Evolutionary conservation across 1,140 invertebrate genomes (phyloP).

Genomic region (Lamellibrachia luymesi): DNA sequence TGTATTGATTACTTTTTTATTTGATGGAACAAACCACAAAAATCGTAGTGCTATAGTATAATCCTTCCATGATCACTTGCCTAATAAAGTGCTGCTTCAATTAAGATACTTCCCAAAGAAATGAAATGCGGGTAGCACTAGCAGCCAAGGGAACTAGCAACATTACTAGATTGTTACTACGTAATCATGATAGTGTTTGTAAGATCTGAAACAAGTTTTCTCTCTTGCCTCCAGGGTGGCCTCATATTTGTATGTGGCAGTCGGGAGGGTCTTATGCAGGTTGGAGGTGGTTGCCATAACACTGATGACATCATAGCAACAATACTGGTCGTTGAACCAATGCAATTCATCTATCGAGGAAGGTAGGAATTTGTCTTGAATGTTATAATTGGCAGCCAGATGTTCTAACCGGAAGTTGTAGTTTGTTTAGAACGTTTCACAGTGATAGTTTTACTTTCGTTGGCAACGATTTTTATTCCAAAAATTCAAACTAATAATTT

Average conservation of each 20-base stretch:
- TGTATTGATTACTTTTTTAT: too few relatives aligned
- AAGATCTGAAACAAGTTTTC: slow-evolving; percentile 1
- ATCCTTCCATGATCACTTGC: too few relatives aligned
- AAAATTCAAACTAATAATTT: too few relatives aligned
- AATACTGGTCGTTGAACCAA: slow-evolving; percentile 96
- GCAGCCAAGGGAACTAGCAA: not conserved
- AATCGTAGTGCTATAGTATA: too few relatives aligned
- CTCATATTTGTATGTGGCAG: slow-evolving; percentile 98
- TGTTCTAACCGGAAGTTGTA: too few relatives aligned
- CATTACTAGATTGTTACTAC: not conserved
- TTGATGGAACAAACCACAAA: too few relatives aligned
- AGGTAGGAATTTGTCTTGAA: slow-evolving; percentile 39
- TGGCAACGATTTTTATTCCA: too few relatives aligned
- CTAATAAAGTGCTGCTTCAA: too few relatives aligned
- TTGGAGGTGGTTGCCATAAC: slow-evolving; percentile 95
- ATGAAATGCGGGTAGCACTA: too few relatives aligned
- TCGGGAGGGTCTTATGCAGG: slow-evolving; percentile 96
- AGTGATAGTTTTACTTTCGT: too few relatives aligned
- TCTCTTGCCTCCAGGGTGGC: slow-evolving; percentile 69
- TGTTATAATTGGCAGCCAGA: not conserved
- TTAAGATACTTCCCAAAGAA: too few relatives aligned
- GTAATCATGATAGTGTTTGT: not conserved
- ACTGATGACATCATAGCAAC: slow-evolving; percentile 99
- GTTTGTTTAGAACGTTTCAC: too few relatives aligned
- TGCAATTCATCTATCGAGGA: slow-evolving; percentile 98